phyloP scores from a whole-genome alignment of 2,113 vertebrate species.

The Natator depressus region DNA sequence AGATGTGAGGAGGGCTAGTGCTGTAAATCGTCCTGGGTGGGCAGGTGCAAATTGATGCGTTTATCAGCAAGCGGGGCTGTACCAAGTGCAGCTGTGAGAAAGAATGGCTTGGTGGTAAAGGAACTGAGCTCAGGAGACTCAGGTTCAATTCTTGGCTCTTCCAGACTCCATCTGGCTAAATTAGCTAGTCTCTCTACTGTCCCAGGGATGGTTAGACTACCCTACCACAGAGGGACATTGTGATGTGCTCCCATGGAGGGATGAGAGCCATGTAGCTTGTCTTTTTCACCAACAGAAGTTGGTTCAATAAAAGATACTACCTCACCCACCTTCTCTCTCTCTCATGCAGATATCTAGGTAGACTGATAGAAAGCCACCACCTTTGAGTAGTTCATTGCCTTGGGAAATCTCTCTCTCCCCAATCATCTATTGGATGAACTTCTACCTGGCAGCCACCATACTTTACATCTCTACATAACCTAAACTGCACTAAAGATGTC shows the following conservation, averaged over 20 bases:
- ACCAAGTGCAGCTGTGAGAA: background rate
- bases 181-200: background rate
- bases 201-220: background rate
- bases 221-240: background rate
- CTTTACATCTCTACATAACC: background rate
- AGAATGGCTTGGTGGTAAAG: background rate
- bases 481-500: background rate
- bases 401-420: background rate
- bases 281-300: background rate
- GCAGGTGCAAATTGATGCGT: background rate
- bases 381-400: background rate
- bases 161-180: background rate
- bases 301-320: background rate
- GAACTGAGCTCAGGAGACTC: background rate
- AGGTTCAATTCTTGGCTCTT: background rate
- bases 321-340: background rate
- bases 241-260: background rate
- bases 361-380: no score
- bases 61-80: background rate
- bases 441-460: background rate
- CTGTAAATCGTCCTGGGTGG: background rate
- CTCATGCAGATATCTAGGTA: background rate
- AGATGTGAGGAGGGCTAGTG: fast-evolving
- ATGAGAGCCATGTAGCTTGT: background rate
- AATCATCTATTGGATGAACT: background rate